These are phyloP conservation scores for Gastrophryne carolinensis DNA, from an alignment of 2,797 vertebrate genomes.

Conservation along the genomic window DNA sequence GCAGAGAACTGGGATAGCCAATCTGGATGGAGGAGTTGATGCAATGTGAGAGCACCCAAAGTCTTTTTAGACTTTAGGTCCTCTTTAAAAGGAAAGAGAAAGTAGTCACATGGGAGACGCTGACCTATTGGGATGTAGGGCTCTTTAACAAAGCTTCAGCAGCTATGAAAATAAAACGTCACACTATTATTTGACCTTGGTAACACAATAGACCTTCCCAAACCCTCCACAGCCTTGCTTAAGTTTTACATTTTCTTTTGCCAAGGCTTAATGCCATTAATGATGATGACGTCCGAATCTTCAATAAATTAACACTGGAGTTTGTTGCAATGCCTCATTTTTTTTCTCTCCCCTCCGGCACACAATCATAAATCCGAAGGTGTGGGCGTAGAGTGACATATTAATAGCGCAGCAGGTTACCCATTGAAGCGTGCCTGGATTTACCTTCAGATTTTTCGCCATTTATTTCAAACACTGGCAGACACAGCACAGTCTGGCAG, in stretches of 20 bases:
- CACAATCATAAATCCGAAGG: background rate
- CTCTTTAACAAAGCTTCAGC: too few species aligned
- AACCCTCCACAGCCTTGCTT: background rate
- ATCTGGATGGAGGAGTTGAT: too few species aligned
- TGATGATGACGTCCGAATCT: background rate
- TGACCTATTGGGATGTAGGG: too few species aligned
- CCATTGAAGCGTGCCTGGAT: background rate
- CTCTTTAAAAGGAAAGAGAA: too few species aligned
- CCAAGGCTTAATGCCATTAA: background rate
- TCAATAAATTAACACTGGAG: background rate
- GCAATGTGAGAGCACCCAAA: too few species aligned
- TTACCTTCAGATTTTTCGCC: background rate
- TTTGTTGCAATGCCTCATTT: background rate
- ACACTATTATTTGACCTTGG: too few species aligned
- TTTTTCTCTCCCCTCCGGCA: background rate
- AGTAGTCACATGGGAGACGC: too few species aligned
- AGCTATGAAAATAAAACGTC: too few species aligned
- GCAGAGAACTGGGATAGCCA: too few species aligned
- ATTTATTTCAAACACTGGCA: background rate
- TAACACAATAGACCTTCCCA: background rate
- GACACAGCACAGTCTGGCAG: background rate
- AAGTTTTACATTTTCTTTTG: background rate
- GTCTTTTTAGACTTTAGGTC: too few species aligned
- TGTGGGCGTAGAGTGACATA: constrained; percentile 7
- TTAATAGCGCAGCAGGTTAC: background rate